Evolutionary conservation across 1,140 invertebrate species (phyloP), one percentile per base, ranked within the genome.

Genomic region (Bombus confusus): DNA sequence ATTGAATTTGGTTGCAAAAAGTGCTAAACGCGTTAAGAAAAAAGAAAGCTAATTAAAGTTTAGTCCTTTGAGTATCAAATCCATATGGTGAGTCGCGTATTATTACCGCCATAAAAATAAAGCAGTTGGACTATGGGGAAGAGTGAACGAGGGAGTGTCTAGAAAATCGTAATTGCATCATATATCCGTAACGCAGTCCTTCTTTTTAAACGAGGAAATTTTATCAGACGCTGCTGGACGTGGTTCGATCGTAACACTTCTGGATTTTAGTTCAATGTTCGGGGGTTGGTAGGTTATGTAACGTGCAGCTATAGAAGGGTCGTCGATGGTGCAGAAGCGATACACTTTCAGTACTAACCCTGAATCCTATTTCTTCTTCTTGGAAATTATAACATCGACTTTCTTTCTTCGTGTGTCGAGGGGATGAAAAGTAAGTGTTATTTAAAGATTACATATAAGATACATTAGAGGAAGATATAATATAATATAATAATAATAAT

Each of bases 201-300:
- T 37, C n/a, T 37, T 2, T 37, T 37, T 37, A 37, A 37, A 52
- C 47, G 47, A 52, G 47, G 18, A 52, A 22, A n/a, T 62, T 62
- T 62, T 13, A 8, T 6, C 12, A 31, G n/a, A 66, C 64, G 64
- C 12, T 31, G 5, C 0, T 22, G 22, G 15, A 31, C 9, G 28
- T 28, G 3, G 4, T n/a, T 78, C 15, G 12, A 66, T 31, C 4
- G 1, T 59, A 39, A 64, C 6, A 37, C 62, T 62, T 66, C 9
- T 34, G 31, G 3, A 18, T 37, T 68, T 64, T 25, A 10, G 72
- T 22, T 41, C 22, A 12, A 52, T 52, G 9, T 25, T 75, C n/a
- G 8, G 31, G 10, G n/a, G 41, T 52, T 62, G 43, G 64, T 34
- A 52, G n/a, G 34, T 79, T 80, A 80, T 47, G 31, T 69, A 80